Evolutionary conservation across 2,113 vertebrate species (phyloP).

Genomic region (Onychostruthus taczanowskii): DNA sequence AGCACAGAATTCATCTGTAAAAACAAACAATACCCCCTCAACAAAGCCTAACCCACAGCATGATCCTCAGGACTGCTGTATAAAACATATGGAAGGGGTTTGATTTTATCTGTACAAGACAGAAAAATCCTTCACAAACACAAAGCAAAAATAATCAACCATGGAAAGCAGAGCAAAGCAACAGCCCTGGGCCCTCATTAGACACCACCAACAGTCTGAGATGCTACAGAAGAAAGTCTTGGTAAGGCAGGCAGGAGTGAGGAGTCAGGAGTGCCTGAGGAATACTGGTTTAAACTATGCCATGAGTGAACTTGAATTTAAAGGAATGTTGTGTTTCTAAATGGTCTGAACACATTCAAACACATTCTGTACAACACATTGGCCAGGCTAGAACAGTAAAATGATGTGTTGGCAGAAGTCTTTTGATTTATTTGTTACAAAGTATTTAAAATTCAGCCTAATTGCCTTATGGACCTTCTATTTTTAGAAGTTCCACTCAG

Average conservation of each 20-base stretch:
- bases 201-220: neutral
- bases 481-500: slow-evolving; percentile 61
- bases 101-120: neutral
- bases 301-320: slow-evolving; percentile 9
- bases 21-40: neutral
- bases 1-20: neutral
- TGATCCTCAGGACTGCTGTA: neutral
- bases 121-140: neutral
- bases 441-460: slow-evolving; percentile 62
- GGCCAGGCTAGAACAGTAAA: slow-evolving; percentile 15
- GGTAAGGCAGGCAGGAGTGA: neutral
- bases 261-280: slow-evolving; percentile 16
- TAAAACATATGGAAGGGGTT: neutral
- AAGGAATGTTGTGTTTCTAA: neutral
- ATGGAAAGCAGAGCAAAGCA: neutral
- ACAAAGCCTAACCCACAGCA: neutral
- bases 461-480: slow-evolving; percentile 62
- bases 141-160: neutral
- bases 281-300: neutral
- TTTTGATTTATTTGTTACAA: slow-evolving; percentile 38
- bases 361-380: neutral
- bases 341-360: neutral
- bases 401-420: slow-evolving; percentile 8
- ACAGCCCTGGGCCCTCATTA: neutral
- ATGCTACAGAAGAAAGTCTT: neutral